Evolutionary conservation across 1,140 invertebrate species (phyloP).

Genomic region (Anadara kagoshimensis): DNA sequence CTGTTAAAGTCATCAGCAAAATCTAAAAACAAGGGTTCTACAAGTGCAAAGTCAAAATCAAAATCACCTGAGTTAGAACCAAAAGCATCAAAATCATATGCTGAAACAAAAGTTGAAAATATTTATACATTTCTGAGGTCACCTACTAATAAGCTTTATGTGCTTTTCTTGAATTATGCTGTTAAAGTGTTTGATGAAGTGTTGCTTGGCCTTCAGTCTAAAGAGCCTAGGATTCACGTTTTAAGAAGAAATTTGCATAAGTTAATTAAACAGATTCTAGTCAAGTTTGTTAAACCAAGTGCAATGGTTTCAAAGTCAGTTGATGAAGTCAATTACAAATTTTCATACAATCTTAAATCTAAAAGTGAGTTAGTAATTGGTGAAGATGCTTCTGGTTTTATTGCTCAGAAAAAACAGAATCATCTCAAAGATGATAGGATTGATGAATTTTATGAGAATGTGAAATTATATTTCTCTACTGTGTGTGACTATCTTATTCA

Average conservation of each 20-base stretch:
- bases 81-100: not conserved
- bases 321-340: slow-evolving; percentile 20
- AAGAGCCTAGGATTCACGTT: slow-evolving; percentile 38
- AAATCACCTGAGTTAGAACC: too few species aligned
- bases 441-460: slow-evolving; percentile 24
- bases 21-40: too few species aligned
- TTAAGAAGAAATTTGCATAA: slow-evolving; percentile 21
- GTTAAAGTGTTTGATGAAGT: slow-evolving; percentile 37
- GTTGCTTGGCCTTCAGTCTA: slow-evolving; percentile 26
- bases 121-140: slow-evolving; percentile 29
- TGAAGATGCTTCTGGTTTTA: slow-evolving; percentile 23
- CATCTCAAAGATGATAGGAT: slow-evolving; percentile 29
- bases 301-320: slow-evolving; percentile 21
- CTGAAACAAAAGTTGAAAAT: slow-evolving; percentile 14
- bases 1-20: too few species aligned
- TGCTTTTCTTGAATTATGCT: slow-evolving; percentile 32
- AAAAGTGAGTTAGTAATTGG: slow-evolving; percentile 28
- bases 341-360: slow-evolving; percentile 11
- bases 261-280: slow-evolving; percentile 26
- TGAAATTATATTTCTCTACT: slow-evolving; percentile 17
- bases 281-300: slow-evolving; percentile 31
- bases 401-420: slow-evolving; percentile 26
- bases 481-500: slow-evolving; percentile 20
- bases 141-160: slow-evolving; percentile 43
- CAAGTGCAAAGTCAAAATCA: too few species aligned